phyloP scores from a whole-genome alignment of 1,140 invertebrate species.

The Lepidurus apus region DNA sequence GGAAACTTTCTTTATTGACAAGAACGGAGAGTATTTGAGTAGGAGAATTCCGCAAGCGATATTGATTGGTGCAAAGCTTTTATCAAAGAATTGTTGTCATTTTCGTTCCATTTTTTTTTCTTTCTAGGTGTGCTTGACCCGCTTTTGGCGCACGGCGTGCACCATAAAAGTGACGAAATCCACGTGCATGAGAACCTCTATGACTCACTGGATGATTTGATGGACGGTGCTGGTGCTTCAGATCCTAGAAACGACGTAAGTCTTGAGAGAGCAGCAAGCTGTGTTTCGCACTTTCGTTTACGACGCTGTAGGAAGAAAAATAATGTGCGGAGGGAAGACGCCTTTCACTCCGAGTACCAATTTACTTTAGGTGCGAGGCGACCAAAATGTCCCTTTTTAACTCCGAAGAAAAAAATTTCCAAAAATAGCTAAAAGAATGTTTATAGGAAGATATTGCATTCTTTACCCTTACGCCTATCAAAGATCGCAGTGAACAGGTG shows the following conservation, averaged over 20 bases:
- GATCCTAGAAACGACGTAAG: neutral
- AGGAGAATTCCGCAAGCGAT: too few species aligned
- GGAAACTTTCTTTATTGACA: too few species aligned
- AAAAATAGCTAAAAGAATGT: neutral
- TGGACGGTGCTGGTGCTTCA: conserved; percentile 8
- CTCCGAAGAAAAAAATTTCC: neutral
- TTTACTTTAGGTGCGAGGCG: neutral
- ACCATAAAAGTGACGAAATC: conserved; percentile 11
- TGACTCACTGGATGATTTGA: conserved; percentile 16
- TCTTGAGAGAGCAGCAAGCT: neutral
- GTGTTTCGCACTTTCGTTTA: neutral
- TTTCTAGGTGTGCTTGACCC: neutral
- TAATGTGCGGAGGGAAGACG: neutral
- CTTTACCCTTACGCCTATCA: neutral
- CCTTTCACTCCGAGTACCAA: neutral
- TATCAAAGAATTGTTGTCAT: too few species aligned
- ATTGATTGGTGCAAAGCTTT: too few species aligned
- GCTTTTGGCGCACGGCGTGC: neutral
- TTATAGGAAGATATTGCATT: too few species aligned
- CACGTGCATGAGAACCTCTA: conserved; percentile 1
- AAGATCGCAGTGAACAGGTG: neutral
- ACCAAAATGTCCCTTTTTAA: neutral
- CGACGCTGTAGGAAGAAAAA: neutral
- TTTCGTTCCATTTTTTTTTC: neutral
- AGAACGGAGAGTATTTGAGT: too few species aligned